Evolutionary conservation across 2,113 vertebrate genomes (phyloP), one percentile per base, ranked within the genome.

Genomic region (Pimephales promelas): DNA sequence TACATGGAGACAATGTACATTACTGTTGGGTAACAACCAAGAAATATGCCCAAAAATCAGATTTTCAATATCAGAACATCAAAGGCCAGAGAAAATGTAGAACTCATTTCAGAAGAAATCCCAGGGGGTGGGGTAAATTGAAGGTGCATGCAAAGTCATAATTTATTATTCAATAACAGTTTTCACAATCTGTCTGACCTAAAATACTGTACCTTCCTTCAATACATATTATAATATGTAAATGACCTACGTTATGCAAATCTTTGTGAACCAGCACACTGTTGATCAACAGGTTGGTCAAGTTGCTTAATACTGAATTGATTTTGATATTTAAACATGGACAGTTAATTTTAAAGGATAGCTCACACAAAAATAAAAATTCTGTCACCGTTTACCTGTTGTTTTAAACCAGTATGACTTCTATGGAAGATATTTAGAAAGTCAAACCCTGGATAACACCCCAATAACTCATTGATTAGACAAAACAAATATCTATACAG

Each of bases 1-100:
- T 76, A 89, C 86, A 74, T 43, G 90, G 26, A 86, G 57, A 81
- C 57, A 47, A 78, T 62, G 78, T 64, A 78, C 68, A 80, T 86
- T 45, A 76, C 24, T 68, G 47, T 2, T 5, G 62, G 5, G 31
- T 45, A 56, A 61, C 77, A 64, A 62, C 10, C 72, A 88, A 83
- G 43, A 52, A 66, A 52, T 57, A 59, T 52, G 85, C 22, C 49
- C 49, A 59, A 22, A 77, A 6, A 40, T 40, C 22, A n/a, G 20
- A 36, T n/a, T n/a, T n/a, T n/a, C n/a, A 64, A 16, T 28, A 64
- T 34, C 28, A 18, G 13, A 13, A 13, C 9, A 16, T 8, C 28
- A 2, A 16, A 64, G 6, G 16, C 28, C 62, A 34, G 61, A 31
- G 14, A 64, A 64, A 64, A 64, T 31, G 13, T 2, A 64, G 28